Conservation (phyloP, 2,888 invertebrate genomes). For the Idaea straminata region DNA sequence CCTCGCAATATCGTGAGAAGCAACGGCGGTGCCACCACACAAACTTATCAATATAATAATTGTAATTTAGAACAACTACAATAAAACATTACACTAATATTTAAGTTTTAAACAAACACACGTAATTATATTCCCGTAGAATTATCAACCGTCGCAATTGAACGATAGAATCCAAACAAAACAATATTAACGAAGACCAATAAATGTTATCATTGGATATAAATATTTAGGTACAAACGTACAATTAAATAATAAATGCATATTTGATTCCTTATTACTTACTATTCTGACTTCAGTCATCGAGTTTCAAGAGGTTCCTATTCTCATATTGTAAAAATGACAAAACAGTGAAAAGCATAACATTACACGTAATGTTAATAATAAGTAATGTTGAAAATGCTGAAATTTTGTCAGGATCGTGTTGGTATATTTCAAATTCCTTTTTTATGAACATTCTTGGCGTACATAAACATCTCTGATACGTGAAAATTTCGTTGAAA, state of each 20-base stretch:
- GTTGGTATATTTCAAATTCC: neutral
- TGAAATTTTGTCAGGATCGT: slow-evolving; percentile 1
- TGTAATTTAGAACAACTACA: neutral
- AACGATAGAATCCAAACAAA: neutral
- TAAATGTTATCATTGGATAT: neutral
- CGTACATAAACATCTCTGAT: neutral
- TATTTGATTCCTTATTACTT: neutral
- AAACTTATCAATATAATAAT: slow-evolving; percentile 3
- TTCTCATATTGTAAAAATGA: neutral
- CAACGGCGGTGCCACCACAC: neutral
- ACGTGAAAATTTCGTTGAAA: neutral
- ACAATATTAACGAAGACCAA: neutral
- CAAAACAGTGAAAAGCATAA: slow-evolving; percentile 10
- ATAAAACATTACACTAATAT: neutral
- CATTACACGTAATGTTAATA: slow-evolving; percentile 18
- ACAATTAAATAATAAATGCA: neutral
- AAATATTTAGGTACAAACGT: neutral
- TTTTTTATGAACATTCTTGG: neutral
- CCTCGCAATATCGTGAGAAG: neutral
- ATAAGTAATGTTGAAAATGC: slow-evolving; percentile 34
- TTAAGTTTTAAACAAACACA: neutral
- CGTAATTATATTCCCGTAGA: neutral
- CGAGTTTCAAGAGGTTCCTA: neutral
- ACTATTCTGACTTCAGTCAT: neutral
- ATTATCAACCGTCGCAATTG: neutral